Evolutionary conservation across 2,797 vertebrate species (phyloP).

Genomic region (Sebastes itinus): DNA sequence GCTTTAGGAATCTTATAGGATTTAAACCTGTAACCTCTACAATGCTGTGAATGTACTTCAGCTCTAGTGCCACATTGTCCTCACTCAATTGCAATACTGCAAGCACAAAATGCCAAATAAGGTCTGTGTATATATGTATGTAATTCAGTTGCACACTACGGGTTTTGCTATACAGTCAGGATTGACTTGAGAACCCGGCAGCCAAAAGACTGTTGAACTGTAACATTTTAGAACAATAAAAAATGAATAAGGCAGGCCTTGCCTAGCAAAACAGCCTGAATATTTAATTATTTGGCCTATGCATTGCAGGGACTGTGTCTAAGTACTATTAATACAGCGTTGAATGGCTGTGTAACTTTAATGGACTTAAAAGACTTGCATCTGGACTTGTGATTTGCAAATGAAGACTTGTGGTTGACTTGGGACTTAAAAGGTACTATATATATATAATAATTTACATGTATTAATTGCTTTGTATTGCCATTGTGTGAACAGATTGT

Average conservation of each 20-base stretch:
- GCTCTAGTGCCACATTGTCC: neutral
- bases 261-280: neutral
- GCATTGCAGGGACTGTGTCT: neutral
- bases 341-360: neutral
- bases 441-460: no score
- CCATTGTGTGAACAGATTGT: no score
- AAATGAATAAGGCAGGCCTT: neutral
- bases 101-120: neutral
- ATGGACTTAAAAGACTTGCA: neutral
- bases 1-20: neutral
- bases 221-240: neutral
- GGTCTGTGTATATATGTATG: neutral
- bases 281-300: neutral
- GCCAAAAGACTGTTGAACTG: neutral
- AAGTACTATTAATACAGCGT: neutral
- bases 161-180: neutral
- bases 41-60: rapidly evolving
- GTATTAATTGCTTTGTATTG: no score
- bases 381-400: neutral
- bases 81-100: neutral
- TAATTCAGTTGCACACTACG: neutral
- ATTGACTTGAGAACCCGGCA: neutral
- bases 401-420: neutral
- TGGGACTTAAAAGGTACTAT: no score
- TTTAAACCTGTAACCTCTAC: neutral